Conservation (phyloP, 2,888 invertebrate species). For the Meta bourneti region DNA sequence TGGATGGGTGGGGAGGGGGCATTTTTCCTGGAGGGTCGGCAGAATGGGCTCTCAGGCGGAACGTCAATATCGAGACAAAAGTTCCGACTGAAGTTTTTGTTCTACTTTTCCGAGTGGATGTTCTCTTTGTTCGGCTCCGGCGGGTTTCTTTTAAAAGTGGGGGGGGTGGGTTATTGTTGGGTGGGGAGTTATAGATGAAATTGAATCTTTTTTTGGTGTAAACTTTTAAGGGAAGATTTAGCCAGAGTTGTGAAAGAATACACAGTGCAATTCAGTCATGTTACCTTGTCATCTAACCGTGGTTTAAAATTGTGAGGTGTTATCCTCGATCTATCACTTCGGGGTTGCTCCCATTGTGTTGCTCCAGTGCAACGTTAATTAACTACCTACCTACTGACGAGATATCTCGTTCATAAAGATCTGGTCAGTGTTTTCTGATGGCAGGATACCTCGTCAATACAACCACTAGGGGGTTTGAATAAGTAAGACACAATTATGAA, state of each 20-base stretch:
- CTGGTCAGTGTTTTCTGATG: no score
- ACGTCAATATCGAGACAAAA: constrained; percentile 51
- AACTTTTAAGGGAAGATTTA: background rate
- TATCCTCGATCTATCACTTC: no score
- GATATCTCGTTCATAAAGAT: no score
- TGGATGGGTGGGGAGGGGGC: background rate
- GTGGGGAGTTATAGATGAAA: background rate
- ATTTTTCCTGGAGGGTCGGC: constrained; percentile 12
- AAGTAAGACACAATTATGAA: no score
- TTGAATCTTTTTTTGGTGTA: background rate
- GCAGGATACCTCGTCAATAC: no score
- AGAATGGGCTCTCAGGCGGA: background rate
- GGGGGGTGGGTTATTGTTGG: background rate
- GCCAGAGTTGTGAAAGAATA: background rate
- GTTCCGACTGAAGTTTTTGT: constrained; percentile 11
- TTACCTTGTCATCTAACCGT: no score
- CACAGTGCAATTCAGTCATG: no score
- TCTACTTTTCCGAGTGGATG: constrained; percentile 8
- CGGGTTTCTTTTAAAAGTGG: background rate
- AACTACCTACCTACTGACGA: no score
- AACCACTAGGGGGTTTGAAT: no score
- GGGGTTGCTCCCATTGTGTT: no score
- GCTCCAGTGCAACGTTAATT: no score
- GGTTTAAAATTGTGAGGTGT: no score
- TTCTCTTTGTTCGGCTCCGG: background rate